A percentile compares a stretch with the other conserved stretches of the same genome.
Conservation (phyloP, 2,888 invertebrate genomes). For the Sialis lutaria region DNA sequence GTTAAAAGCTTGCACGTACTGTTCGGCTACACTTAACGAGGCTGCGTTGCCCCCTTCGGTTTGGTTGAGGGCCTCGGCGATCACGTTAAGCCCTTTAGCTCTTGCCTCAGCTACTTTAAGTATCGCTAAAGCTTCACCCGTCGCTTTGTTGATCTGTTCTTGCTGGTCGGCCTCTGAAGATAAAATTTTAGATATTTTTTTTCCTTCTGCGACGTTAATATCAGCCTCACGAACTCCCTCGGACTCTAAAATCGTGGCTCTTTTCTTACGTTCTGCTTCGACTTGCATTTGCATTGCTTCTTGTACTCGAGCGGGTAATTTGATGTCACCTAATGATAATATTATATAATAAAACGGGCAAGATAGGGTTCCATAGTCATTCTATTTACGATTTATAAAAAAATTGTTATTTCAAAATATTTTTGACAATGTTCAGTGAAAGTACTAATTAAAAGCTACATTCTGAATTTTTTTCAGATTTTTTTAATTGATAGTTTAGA, state of each 20-base stretch:
- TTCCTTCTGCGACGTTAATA: constrained; percentile 96
- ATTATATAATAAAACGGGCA: not conserved
- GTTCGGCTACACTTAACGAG: constrained; percentile 80
- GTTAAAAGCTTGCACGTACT: constrained; percentile 88
- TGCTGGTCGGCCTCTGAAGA: constrained; percentile 90
- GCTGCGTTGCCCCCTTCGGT: constrained; percentile 73
- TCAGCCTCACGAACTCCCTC: constrained; percentile 85
- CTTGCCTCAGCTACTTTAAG: constrained; percentile 82
- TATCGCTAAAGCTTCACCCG: constrained; percentile 83
- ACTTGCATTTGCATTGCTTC: constrained; percentile 99
- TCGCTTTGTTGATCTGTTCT: constrained; percentile 87
- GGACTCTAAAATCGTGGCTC: constrained; percentile 93
- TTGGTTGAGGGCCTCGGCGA: constrained; percentile 45
- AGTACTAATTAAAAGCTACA: no score
- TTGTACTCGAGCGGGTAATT: constrained; percentile 76
- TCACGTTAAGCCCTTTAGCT: constrained; percentile 60
- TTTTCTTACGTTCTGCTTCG: constrained; percentile 91
- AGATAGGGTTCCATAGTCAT: no score
- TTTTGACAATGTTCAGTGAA: no score
- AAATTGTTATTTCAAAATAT: no score
- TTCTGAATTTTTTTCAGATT: no score
- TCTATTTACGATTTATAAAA: no score
- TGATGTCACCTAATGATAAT: constrained; percentile 67
- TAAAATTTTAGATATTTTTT: constrained; percentile 76
- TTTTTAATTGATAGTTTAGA: no score